Evolutionary conservation across 2,113 vertebrate species (phyloP).

Genomic region (Strix aluco): DNA sequence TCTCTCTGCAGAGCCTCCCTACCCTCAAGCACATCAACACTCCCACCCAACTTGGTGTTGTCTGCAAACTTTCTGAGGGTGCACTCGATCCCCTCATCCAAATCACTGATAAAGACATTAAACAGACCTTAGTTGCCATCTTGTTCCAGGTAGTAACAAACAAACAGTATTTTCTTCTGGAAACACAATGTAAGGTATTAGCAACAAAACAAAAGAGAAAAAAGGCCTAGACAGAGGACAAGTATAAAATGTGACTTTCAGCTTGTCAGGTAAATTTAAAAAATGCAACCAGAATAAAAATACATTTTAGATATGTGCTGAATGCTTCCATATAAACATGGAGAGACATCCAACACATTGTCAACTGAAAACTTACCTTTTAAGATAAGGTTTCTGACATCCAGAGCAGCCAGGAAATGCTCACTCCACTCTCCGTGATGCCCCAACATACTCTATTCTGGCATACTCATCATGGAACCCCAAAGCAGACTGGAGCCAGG

Average conservation of each 20-base stretch:
- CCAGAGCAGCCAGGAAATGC: constrained; percentile 77
- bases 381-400: constrained; percentile 71
- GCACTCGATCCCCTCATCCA: neutral
- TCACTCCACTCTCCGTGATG: constrained; percentile 74
- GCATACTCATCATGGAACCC: constrained; percentile 57
- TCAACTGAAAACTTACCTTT: constrained; percentile 70
- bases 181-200: neutral
- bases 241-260: neutral
- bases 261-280: neutral
- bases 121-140: neutral
- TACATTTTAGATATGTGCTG: neutral
- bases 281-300: neutral
- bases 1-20: neutral
- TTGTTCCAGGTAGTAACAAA: neutral
- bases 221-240: neutral
- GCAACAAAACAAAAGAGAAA: neutral
- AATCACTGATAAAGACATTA: neutral
- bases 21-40: neutral
- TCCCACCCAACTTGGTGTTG: rapidly evolving
- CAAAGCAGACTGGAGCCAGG: constrained; percentile 74
- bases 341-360: constrained; percentile 31
- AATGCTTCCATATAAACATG: neutral
- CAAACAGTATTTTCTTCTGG: neutral
- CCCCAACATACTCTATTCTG: constrained; percentile 43
- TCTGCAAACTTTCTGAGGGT: neutral